These are phyloP conservation scores for Willisornis vidua DNA, from an alignment of 2,113 vertebrate species.

Conservation along the genomic window DNA sequence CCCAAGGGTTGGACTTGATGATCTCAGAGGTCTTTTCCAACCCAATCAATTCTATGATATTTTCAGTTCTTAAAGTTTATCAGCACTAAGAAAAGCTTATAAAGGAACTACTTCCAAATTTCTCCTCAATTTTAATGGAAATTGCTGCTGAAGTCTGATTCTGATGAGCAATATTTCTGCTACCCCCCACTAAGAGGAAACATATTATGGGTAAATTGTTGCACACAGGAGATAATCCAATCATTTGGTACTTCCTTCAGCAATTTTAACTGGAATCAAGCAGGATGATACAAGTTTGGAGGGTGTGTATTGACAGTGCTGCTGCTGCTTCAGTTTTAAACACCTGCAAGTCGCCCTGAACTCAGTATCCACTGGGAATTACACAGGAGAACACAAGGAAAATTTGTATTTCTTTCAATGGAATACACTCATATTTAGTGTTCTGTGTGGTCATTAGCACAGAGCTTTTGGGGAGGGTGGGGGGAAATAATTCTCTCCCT, in stretches of 20 bases:
- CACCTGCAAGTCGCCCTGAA: background rate
- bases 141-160: background rate
- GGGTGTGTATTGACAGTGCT: fast-evolving
- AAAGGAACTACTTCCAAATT: background rate
- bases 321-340: background rate
- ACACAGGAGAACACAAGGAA: background rate
- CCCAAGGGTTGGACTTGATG: too few relatives aligned
- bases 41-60: too few relatives aligned
- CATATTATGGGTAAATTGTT: fast-evolving
- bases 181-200: fast-evolving
- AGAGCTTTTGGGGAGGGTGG: background rate
- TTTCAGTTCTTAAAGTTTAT: background rate
- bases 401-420: fast-evolving
- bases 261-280: background rate
- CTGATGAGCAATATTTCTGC: background rate
- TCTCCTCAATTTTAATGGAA: background rate
- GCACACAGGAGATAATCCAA: background rate
- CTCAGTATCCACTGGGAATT: background rate
- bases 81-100: background rate
- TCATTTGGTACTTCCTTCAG: background rate
- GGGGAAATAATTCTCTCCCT: background rate
- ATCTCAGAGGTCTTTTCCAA: too few relatives aligned
- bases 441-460: background rate
- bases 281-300: background rate
- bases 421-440: background rate